Base-by-base conservation (phyloP, 2,888 invertebrate genomes). In the Calliphora vomitoria region DNA sequence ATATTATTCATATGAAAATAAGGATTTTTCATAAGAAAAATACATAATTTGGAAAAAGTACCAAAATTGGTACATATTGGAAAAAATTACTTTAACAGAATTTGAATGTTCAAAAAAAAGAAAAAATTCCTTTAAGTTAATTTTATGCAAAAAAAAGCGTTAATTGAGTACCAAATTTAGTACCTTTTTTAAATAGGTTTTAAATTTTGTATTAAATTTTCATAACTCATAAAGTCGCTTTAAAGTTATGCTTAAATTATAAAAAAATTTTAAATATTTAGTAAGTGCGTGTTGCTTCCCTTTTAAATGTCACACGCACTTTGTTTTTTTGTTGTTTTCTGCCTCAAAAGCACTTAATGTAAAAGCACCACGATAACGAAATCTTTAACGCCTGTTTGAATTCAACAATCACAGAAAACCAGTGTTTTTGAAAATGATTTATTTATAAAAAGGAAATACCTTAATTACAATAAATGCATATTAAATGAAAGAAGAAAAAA, bases 381-480 rank as follows among this genome's bases (percentile, higher is more conserved):
- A 69, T 79, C 31, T 80, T 82, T 75, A 79, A 86, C 86, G 82
- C 86, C 82, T 82, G 41, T 80, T 41, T 62, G 41, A 13, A 64
- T 55, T 80, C 10, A 75, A 55, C 31, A 62, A 18, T 11, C n/a
- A 3, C 60, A 20, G 15, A 47, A 66, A 41, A 82, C 13, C 5
- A 31, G 25, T 38, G 35, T 62, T 71, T 53, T 35, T 72, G 25
- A 4, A 50, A 20, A 72, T 85, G 81, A 85, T 82, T 81, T 85
- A 82, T 78, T 72, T 82, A 41, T 76, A 38, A 60, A 75, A 64
- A 72, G 66, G 80, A 86, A 86, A 80, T 87, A 62, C 71, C 80
- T 78, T 84, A 83, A 84, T 84, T 72, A 87, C 72, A 84, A 78
- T 13, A 81, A 78, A 75, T 75, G 75, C 64, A 64, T 83, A 75